Base-by-base conservation (phyloP, 2,797 vertebrate species). In the Microcaecilia unicolor region DNA sequence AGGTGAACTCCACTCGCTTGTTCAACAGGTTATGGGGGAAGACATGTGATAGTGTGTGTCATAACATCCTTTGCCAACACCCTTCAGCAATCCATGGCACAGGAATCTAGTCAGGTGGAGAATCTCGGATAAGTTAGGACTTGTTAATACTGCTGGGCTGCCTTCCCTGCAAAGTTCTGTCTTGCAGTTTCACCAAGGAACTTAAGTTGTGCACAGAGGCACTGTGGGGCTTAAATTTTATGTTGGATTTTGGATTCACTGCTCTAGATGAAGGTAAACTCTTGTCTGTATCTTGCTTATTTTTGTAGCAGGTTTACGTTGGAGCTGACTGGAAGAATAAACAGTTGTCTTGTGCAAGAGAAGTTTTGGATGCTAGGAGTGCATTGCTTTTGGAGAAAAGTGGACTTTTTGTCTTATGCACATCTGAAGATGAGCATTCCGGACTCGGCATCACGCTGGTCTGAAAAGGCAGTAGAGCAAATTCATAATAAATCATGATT, bases 1-100 rank as follows among this genome's bases (percentile, higher is more conserved):
- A 48, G 51, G 40, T 26, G 36, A 61, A 33, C 26, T 12, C 21
- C 14, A 33, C 64, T 69, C 13, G 34, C 37, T 51, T 48, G 71
- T n/a, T n/a, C n/a, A n/a, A 64, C 55, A 37, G 33, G 36, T 73
- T 69, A 28, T 55, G 49, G 50, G 46, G 45, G 57, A 64, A 32
- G 11, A 41, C 22, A 22, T 25, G 45, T 47, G 57, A 59, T 31
- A 30, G 6, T 34, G 21, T 34, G 21, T 34, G 64, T 49, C 45
- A 54, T 10, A 62, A 48, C 38, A 28, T 15, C 33, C 8, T 44
- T 53, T 41, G 55, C 48, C 59, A 61, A 51, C 38, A 48, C 55
- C 58, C 44, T 70, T 46, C 31, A 31, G 17, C 21, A 34, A 25
- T 3, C 3, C 35, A 33, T 31, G 12, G 20, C 21, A 9, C 36